Conservation (phyloP, 2,797 vertebrate genomes). For the Nyctalus aviator region DNA sequence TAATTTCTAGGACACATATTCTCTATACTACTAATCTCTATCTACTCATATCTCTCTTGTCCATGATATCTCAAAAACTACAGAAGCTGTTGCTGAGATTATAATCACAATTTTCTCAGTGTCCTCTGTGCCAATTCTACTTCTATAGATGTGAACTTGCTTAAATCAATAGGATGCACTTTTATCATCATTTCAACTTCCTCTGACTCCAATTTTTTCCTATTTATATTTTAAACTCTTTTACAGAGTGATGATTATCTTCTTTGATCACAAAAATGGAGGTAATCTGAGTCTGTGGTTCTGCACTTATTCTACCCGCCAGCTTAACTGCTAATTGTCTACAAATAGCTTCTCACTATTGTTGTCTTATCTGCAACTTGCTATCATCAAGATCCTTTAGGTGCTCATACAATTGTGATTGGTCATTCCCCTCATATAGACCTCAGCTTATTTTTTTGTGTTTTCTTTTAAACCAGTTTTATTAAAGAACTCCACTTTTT, state of each 20-base stretch:
- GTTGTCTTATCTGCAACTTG: background rate
- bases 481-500: background rate
- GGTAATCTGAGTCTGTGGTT: background rate
- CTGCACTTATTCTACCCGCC: background rate
- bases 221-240: constrained; percentile 56
- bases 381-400: background rate
- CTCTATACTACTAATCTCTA: background rate
- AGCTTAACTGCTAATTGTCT: background rate
- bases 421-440: background rate
- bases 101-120: background rate
- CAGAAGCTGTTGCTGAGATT: background rate
- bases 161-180: constrained; percentile 64
- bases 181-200: constrained; percentile 52
- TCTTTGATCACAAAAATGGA: constrained; percentile 48
- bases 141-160: background rate
- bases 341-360: background rate
- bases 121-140: constrained; percentile 1
- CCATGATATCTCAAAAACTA: background rate
- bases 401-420: rapidly evolving
- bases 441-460: background rate
- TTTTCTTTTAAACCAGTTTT: background rate
- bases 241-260: constrained; percentile 44
- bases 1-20: background rate
- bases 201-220: constrained; percentile 58
- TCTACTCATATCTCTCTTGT: background rate